Percentiles rank a stretch among this genome's conserved stretches.
Evolutionary conservation across 2,113 vertebrate species (phyloP).

Genomic region (Vulpes lagopus): DNA sequence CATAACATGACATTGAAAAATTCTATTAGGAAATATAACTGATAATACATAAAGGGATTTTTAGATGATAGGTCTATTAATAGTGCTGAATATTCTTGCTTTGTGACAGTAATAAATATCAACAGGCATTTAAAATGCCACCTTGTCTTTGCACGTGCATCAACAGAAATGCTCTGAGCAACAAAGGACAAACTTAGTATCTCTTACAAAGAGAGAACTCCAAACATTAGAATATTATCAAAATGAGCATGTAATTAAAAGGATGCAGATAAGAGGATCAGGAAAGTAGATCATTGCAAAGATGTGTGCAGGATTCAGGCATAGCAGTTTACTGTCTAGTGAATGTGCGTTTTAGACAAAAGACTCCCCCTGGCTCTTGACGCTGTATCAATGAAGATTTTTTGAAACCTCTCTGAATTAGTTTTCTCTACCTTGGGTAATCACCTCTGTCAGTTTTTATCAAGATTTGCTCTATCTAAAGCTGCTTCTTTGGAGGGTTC

Average conservation of each 20-base stretch:
- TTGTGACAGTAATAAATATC: slow-evolving; percentile 46
- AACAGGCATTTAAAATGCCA: slow-evolving; percentile 32
- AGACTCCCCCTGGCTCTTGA: not conserved
- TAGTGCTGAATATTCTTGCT: slow-evolving; percentile 27
- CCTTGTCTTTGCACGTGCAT: slow-evolving; percentile 9
- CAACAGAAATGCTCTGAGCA: not conserved
- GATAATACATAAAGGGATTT: not conserved
- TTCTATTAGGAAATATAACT: slow-evolving; percentile 30
- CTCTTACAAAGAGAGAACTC: not conserved
- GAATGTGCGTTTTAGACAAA: not conserved
- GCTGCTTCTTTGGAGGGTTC: not conserved
- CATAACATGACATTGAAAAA: slow-evolving; percentile 10
- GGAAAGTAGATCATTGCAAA: not conserved
- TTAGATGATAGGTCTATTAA: not conserved
- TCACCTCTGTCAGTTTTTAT: not conserved
- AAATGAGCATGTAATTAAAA: slow-evolving; percentile 7
- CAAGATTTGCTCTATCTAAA: not conserved
- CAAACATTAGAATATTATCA: not conserved
- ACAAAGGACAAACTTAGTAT: slow-evolving; percentile 25
- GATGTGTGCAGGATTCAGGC: not conserved
- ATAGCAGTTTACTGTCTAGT: not conserved
- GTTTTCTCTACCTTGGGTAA: not conserved
- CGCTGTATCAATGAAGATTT: not conserved
- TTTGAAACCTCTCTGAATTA: not conserved
- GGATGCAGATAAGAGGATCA: not conserved